Percentiles rank a stretch among this genome's conserved stretches.
phyloP scores from a whole-genome alignment of 2,888 invertebrate species.

The Nomada fabriciana region DNA sequence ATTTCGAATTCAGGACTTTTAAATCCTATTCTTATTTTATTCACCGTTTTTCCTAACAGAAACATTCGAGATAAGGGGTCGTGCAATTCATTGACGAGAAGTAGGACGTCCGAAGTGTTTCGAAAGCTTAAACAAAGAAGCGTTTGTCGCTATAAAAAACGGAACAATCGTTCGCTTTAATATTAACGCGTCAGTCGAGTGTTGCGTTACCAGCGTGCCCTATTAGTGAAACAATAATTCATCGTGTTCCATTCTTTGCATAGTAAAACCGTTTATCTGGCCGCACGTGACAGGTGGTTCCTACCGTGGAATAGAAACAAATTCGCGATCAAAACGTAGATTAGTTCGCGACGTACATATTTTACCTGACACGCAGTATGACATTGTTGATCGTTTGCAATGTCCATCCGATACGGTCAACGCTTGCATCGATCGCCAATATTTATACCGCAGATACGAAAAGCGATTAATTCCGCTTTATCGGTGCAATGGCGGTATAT shows the following conservation, averaged over 20 bases:
- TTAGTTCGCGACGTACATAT: slow-evolving; percentile 62
- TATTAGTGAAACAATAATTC: slow-evolving; percentile 68
- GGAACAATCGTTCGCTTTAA: slow-evolving; percentile 23
- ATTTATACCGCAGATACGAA: slow-evolving; percentile 48
- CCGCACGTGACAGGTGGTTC: slow-evolving; percentile 59
- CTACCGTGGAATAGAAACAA: slow-evolving; percentile 65
- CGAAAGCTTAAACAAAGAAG: background rate
- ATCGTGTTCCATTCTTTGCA: slow-evolving; percentile 52
- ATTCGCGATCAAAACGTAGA: slow-evolving; percentile 62
- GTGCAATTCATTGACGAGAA: slow-evolving; percentile 15
- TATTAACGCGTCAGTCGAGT: slow-evolving; percentile 30
- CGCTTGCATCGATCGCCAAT: slow-evolving; percentile 51
- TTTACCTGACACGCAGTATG: slow-evolving; percentile 53
- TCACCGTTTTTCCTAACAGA: background rate
- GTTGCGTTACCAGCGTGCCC: slow-evolving; percentile 34
- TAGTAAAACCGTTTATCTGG: slow-evolving; percentile 57
- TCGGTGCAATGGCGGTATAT: background rate
- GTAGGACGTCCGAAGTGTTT: background rate
- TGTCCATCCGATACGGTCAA: slow-evolving; percentile 55
- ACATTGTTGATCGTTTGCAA: slow-evolving; percentile 52
- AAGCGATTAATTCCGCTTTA: slow-evolving; percentile 44
- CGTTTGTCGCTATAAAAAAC: slow-evolving; percentile 25
- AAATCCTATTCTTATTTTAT: background rate
- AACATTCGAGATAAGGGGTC: background rate
- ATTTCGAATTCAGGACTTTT: background rate